Conservation (phyloP, 2,113 vertebrate species). For the Micromys minutus region DNA sequence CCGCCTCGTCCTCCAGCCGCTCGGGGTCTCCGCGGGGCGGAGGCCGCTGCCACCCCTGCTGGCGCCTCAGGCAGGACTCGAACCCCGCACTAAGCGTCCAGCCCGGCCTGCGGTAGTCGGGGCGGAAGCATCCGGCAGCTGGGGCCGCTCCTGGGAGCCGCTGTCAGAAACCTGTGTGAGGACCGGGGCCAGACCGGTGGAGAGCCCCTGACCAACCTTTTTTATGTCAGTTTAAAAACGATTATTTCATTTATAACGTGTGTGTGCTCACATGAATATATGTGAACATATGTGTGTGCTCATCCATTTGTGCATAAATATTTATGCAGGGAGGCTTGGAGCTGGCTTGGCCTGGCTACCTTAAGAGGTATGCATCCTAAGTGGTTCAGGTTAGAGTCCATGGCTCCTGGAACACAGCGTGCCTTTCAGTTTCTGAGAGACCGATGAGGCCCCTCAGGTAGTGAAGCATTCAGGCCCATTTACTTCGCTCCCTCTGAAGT, state of each 20-base stretch:
- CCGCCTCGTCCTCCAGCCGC: constrained; percentile 69
- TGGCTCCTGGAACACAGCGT: not conserved
- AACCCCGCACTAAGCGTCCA: constrained; percentile 58
- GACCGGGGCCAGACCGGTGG: not conserved
- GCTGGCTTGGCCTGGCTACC: not conserved
- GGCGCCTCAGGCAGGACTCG: too few species aligned
- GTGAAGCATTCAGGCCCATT: not conserved
- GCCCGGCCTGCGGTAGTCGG: constrained; percentile 48
- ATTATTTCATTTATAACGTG: not conserved
- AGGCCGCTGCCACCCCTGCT: too few species aligned
- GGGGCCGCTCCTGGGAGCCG: constrained; percentile 53
- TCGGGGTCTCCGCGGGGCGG: too few species aligned
- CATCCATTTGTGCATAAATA: not conserved
- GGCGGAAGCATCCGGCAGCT: constrained; percentile 62
- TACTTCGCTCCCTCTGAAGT: not conserved
- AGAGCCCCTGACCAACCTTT: too few species aligned
- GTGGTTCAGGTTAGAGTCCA: not conserved
- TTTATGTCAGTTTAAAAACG: not conserved
- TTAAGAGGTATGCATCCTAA: not conserved
- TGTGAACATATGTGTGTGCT: not conserved
- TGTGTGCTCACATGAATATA: too few species aligned
- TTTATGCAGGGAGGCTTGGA: not conserved
- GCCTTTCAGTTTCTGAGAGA: not conserved
- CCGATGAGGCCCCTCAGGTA: not conserved
- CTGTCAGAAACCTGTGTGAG: constrained; percentile 8